Conservation (phyloP, 2,888 invertebrate genomes). For the Metalampra italica region DNA sequence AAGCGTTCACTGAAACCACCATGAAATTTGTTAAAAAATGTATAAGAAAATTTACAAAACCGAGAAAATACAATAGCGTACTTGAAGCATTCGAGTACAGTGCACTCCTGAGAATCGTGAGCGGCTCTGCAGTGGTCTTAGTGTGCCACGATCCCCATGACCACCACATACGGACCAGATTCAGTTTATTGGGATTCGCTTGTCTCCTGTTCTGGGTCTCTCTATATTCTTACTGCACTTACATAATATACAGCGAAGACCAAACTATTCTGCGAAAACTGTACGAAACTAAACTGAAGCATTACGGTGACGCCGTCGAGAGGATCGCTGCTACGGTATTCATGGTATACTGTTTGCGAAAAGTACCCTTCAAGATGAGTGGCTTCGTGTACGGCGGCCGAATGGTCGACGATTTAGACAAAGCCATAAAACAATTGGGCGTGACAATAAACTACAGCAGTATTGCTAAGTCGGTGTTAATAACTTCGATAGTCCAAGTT, state of each 20-base stretch:
- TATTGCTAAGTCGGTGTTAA: background rate
- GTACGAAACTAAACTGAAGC: background rate
- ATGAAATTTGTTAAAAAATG: too few species aligned
- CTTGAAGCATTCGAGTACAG: background rate
- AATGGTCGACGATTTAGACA: constrained; percentile 7
- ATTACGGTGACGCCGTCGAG: background rate
- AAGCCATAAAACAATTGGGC: background rate
- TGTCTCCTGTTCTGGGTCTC: constrained; percentile 30
- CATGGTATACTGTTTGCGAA: constrained; percentile 4
- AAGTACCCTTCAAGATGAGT: background rate
- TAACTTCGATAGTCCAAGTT: background rate
- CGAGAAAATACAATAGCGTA: background rate
- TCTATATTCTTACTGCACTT: constrained; percentile 42
- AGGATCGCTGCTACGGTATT: constrained; percentile 15
- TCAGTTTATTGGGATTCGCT: constrained; percentile 26
- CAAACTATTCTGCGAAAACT: constrained; percentile 44
- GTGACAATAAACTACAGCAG: background rate
- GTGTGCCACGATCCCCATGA: background rate
- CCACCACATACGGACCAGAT: too few species aligned
- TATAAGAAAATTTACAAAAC: background rate
- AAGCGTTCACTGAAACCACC: too few species aligned
- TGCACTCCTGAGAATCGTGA: background rate
- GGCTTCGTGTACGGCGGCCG: constrained; percentile 19
- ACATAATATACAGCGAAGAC: constrained; percentile 32
- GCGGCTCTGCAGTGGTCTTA: background rate